Percentiles rank a stretch among this genome's conserved stretches.
Conservation (phyloP, 2,797 vertebrate genomes). For the Pangasius macronema region DNA sequence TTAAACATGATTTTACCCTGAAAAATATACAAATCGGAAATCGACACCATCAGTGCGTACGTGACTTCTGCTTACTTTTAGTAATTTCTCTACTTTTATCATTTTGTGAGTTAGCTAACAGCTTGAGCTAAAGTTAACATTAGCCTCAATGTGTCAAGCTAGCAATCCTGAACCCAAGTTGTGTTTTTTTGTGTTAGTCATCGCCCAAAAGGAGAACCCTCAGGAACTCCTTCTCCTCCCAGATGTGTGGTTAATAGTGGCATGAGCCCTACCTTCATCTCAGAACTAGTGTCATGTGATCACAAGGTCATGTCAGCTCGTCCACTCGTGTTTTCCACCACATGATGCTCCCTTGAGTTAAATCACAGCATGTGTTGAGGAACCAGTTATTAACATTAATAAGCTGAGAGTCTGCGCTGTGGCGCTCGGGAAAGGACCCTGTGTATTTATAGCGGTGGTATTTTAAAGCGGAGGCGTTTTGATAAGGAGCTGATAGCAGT, state of each 20-base stretch:
- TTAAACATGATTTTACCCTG: too few relatives aligned
- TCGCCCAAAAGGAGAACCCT: neutral
- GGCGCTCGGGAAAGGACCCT: accelerated
- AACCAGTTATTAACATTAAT: neutral
- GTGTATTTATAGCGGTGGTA: neutral
- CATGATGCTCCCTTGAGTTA: neutral
- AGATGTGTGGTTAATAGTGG: neutral
- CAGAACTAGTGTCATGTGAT: neutral
- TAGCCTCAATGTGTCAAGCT: neutral
- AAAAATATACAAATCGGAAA: too few relatives aligned
- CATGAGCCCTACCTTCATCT: neutral
- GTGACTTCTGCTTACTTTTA: neutral
- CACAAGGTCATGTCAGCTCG: neutral
- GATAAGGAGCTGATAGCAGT: slow-evolving; percentile 32
- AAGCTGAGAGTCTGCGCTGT: neutral
- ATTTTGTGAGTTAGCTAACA: too few relatives aligned
- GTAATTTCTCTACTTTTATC: neutral
- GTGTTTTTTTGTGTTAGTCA: too few relatives aligned
- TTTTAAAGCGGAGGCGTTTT: slow-evolving; percentile 2
- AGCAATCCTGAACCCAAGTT: neutral
- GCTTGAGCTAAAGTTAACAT: neutral
- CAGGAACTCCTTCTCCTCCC: neutral
- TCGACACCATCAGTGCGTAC: neutral
- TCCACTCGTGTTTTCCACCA: neutral
- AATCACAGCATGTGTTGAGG: neutral